phyloP scores from a whole-genome alignment of 2,888 invertebrate genomes.

The Syritta pipiens region DNA sequence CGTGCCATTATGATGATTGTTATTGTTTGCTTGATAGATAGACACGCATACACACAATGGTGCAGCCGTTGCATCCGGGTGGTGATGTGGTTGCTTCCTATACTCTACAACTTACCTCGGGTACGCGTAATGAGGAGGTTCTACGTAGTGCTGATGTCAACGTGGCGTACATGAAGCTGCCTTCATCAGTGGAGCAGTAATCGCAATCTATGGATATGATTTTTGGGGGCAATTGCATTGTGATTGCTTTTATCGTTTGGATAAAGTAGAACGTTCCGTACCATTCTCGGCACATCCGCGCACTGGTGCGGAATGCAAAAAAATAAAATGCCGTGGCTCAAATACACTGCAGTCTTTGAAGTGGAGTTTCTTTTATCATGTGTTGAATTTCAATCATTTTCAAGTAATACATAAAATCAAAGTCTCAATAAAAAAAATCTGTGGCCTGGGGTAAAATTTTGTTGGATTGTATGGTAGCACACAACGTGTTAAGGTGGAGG shows the following conservation, averaged over 20 bases:
- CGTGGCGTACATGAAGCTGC: constrained; percentile 7
- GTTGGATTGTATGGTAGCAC: too few species aligned
- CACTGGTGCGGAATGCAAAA: constrained; percentile 12
- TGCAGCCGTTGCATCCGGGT: constrained; percentile 58
- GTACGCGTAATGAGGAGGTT: neutral
- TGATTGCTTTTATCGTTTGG: constrained; percentile 26
- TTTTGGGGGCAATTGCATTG: constrained; percentile 25
- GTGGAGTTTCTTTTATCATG: too few species aligned
- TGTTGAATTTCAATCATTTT: too few species aligned
- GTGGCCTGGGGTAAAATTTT: too few species aligned
- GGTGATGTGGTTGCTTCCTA: constrained; percentile 21
- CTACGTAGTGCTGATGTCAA: neutral
- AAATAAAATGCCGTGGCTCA: too few species aligned
- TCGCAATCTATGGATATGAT: constrained; percentile 5
- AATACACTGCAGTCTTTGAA: too few species aligned
- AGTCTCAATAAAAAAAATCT: too few species aligned
- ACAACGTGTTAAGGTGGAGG: too few species aligned
- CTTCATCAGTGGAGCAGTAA: constrained; percentile 20
- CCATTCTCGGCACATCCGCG: neutral
- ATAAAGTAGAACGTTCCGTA: constrained; percentile 11
- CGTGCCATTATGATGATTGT: constrained; percentile 57
- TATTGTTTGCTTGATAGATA: constrained; percentile 62
- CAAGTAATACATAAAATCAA: too few species aligned
- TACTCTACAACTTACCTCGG: neutral
- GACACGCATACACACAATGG: constrained; percentile 14